phyloP scores from a whole-genome alignment of 2,113 vertebrate genomes.

The Pavo muticus region DNA sequence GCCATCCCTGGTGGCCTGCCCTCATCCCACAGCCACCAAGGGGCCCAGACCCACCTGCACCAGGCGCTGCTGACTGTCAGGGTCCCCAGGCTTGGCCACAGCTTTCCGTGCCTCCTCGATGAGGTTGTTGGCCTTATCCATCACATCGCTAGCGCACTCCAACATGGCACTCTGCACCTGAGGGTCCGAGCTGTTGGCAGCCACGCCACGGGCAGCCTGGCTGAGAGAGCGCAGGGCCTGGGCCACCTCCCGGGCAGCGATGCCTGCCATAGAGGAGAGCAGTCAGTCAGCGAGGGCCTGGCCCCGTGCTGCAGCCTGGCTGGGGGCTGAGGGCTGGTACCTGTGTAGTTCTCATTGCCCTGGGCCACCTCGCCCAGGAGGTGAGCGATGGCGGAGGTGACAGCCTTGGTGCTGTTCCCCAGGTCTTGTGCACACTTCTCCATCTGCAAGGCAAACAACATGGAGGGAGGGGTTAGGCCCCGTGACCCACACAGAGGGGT shows the following conservation, averaged over 20 bases:
- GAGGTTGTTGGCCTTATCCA: slow-evolving; percentile 95
- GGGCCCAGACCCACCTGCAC: slow-evolving; percentile 84
- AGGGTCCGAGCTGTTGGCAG: slow-evolving; percentile 84
- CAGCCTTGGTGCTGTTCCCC: slow-evolving; percentile 93
- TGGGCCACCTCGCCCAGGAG: slow-evolving; percentile 94
- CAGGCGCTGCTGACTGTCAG: slow-evolving; percentile 93
- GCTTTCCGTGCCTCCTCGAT: slow-evolving; percentile 94
- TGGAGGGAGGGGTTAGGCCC: background rate
- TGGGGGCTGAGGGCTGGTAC: slow-evolving; percentile 37
- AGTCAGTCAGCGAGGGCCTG: accelerated
- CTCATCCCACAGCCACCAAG: background rate
- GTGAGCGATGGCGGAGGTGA: slow-evolving; percentile 93
- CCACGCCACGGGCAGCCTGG: slow-evolving; percentile 90
- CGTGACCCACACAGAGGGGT: background rate
- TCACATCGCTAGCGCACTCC: slow-evolving; percentile 90
- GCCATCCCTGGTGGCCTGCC: background rate
- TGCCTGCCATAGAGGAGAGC: slow-evolving; percentile 76
- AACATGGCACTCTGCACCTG: slow-evolving; percentile 87
- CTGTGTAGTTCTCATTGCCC: slow-evolving; percentile 98
- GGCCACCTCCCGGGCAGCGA: slow-evolving; percentile 93
- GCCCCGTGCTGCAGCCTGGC: background rate
- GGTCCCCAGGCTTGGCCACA: slow-evolving; percentile 89
- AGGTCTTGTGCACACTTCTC: slow-evolving; percentile 96
- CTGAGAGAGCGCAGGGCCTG: slow-evolving; percentile 91
- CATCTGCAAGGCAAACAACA: slow-evolving; percentile 74